Percentiles rank a stretch among this genome's conserved stretches.
Evolutionary conservation across 2,888 invertebrate genomes (phyloP).

Genomic region (Patella pellucida): DNA sequence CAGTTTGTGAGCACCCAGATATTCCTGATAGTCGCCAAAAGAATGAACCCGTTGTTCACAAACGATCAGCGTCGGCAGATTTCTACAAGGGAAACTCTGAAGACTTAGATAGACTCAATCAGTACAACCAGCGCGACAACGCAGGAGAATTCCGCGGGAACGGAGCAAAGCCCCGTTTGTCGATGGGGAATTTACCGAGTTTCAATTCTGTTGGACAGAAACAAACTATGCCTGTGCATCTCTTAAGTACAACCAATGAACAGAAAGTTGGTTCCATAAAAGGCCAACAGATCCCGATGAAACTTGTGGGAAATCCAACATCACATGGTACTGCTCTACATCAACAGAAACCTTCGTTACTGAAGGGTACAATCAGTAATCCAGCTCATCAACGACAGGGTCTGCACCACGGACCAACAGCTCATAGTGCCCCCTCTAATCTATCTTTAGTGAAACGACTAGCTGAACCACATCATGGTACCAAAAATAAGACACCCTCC

Average conservation of each 20-base stretch:
- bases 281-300: constrained; percentile 91
- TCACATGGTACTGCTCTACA: constrained; percentile 20
- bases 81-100: constrained; percentile 40
- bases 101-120: constrained; percentile 33
- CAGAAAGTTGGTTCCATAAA: constrained; percentile 79
- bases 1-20: neutral
- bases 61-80: constrained; percentile 61
- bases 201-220: constrained; percentile 26
- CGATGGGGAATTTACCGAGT: constrained; percentile 32
- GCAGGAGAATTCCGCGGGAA: constrained; percentile 16
- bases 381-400: constrained; percentile 21
- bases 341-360: neutral
- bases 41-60: constrained; percentile 40
- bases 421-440: constrained; percentile 37
- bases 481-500: constrained; percentile 30
- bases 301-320: constrained; percentile 77
- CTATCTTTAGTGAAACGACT: constrained; percentile 54
- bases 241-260: constrained; percentile 85
- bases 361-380: constrained; percentile 25
- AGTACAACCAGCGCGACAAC: constrained; percentile 24
- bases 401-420: constrained; percentile 23
- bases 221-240: constrained; percentile 77
- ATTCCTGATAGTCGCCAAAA: constrained; percentile 26
- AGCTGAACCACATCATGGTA: constrained; percentile 48
- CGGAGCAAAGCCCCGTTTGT: constrained; percentile 29